A percentile compares a stretch with the other conserved stretches of the same genome.
phyloP scores from a whole-genome alignment of 1,140 invertebrate genomes.

The Spodoptera litura region DNA sequence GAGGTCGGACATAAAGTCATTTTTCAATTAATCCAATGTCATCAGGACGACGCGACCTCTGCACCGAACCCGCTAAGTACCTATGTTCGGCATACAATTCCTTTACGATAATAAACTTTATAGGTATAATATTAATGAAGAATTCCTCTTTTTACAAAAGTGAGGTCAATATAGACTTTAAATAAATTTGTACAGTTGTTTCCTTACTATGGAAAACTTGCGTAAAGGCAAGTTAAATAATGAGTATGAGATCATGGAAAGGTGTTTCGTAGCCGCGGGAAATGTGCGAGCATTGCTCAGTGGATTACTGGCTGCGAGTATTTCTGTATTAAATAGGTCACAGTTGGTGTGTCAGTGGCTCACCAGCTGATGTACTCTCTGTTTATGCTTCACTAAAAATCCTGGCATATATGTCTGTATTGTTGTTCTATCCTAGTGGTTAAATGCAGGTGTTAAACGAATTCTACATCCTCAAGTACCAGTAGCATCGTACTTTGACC shows the following conservation, averaged over 20 bases:
- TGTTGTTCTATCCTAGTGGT: slow-evolving; percentile 28
- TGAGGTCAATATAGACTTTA: slow-evolving; percentile 54
- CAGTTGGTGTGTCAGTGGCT: slow-evolving; percentile 56
- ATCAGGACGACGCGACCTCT: slow-evolving; percentile 72
- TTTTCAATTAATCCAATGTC: slow-evolving; percentile 83
- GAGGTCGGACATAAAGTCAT: slow-evolving; percentile 75
- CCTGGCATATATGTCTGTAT: slow-evolving; percentile 29
- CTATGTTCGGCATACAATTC: slow-evolving; percentile 43
- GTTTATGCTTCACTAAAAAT: slow-evolving; percentile 44
- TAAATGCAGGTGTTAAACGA: slow-evolving; percentile 33
- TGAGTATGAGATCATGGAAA: slow-evolving; percentile 27
- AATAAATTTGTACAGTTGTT: slow-evolving; percentile 66
- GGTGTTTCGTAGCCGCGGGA: neutral
- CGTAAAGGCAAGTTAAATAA: neutral
- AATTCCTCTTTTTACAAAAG: slow-evolving; percentile 36
- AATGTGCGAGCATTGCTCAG: slow-evolving; percentile 11
- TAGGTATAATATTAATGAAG: slow-evolving; percentile 40
- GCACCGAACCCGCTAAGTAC: slow-evolving; percentile 61
- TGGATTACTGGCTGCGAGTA: slow-evolving; percentile 19
- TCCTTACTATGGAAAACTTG: slow-evolving; percentile 25
- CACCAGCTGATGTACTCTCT: slow-evolving; percentile 60
- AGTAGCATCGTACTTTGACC: slow-evolving; percentile 3
- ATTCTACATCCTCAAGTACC: neutral
- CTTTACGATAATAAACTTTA: slow-evolving; percentile 52
- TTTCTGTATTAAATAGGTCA: slow-evolving; percentile 51